These are phyloP conservation scores for Lophotriccus pileatus DNA, from an alignment of 2,797 vertebrate genomes.

Conservation along the genomic window DNA sequence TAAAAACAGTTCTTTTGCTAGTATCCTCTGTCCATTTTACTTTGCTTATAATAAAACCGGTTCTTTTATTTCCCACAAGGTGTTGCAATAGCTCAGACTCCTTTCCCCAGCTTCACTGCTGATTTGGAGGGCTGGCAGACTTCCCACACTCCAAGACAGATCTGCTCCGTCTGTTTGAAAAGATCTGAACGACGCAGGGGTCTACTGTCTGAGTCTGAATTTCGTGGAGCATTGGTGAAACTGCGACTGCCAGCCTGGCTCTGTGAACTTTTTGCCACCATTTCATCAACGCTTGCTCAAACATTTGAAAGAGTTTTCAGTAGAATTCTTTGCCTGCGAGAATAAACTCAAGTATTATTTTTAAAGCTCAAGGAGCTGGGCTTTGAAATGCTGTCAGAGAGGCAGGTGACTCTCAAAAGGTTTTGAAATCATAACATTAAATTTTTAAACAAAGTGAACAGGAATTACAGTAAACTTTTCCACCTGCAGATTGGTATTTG, in stretches of 20 bases:
- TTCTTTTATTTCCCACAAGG: too few species aligned
- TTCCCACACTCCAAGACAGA: neutral
- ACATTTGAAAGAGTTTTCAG: neutral
- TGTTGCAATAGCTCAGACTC: neutral
- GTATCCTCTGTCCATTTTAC: too few species aligned
- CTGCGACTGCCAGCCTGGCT: neutral
- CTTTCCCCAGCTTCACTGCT: neutral
- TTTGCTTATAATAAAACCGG: too few species aligned
- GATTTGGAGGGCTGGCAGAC: slow-evolving; percentile 9
- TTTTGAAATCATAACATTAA: neutral
- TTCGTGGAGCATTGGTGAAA: neutral
- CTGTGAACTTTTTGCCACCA: neutral
- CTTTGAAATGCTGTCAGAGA: neutral
- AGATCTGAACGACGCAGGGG: neutral
- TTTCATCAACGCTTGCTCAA: neutral
- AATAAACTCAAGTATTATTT: neutral
- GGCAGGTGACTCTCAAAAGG: neutral
- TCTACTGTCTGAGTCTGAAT: neutral
- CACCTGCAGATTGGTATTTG: neutral
- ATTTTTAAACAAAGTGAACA: neutral
- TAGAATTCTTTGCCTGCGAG: neutral
- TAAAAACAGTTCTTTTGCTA: too few species aligned
- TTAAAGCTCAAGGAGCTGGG: neutral
- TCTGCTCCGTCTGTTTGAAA: neutral
- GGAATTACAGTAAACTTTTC: neutral